Evolutionary conservation across 2,888 invertebrate genomes (phyloP).

Genomic region (Netelia melanura): DNA sequence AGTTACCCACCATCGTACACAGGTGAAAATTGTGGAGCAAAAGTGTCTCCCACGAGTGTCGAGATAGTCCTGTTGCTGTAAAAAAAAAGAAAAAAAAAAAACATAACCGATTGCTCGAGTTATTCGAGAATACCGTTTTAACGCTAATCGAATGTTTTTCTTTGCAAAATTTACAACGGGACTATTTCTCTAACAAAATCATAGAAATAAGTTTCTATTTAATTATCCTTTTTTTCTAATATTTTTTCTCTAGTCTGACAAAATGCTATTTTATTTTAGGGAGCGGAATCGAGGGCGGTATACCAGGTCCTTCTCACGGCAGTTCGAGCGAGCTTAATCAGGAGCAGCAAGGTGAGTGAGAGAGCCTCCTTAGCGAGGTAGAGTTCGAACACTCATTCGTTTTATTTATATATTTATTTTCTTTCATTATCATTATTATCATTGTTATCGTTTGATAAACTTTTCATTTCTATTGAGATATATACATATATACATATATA

Average conservation of each 20-base stretch:
- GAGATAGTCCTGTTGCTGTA: background rate
- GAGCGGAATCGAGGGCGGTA: constrained; percentile 82
- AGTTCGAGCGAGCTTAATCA: constrained; percentile 81
- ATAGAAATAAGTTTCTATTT: background rate
- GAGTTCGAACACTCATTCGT: constrained; percentile 14
- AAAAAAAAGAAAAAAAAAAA: too few species aligned
- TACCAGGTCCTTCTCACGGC: constrained; percentile 83
- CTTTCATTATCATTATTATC: constrained; percentile 37
- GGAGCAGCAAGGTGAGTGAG: constrained; percentile 84
- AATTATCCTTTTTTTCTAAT: background rate
- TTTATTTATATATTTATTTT: background rate
- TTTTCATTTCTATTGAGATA: constrained; percentile 37
- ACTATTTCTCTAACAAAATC: too few species aligned
- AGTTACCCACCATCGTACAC: constrained; percentile 82
- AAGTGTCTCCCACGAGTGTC: background rate
- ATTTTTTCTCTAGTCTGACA: background rate
- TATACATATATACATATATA: constrained; percentile 25
- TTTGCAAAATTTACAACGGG: background rate
- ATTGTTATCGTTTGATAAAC: constrained; percentile 14
- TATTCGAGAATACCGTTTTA: too few species aligned
- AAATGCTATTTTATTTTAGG: constrained; percentile 69
- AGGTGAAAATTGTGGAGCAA: constrained; percentile 74
- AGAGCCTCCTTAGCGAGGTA: constrained; percentile 56
- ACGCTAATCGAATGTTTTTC: background rate
- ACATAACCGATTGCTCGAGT: too few species aligned